Conservation (phyloP, 2,113 vertebrate genomes). For the Clupea harengus region DNA sequence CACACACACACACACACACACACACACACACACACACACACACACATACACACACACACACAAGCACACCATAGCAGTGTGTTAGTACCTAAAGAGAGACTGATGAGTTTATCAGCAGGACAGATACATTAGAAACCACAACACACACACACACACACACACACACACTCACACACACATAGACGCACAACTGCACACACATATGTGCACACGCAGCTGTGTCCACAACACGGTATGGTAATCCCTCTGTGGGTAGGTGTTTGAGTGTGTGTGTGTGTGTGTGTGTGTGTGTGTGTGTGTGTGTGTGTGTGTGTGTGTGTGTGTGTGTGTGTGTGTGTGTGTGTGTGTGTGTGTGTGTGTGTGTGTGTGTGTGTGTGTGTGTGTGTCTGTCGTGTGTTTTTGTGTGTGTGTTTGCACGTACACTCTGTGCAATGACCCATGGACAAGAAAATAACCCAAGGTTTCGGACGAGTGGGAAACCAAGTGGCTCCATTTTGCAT, state of each 20-base stretch:
- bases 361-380: background rate
- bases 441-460: slow-evolving; percentile 61
- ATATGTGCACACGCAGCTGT: background rate
- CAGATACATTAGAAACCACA: background rate
- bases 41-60: background rate
- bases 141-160: background rate
- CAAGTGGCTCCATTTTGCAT: slow-evolving; percentile 40
- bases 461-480: slow-evolving; percentile 35
- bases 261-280: no score
- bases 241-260: background rate
- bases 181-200: background rate
- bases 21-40: no score
- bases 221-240: background rate
- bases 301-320: background rate
- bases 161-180: background rate
- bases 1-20: no score
- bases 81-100: slow-evolving; percentile 8
- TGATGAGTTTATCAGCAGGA: slow-evolving; percentile 4
- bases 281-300: no score
- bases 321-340: background rate
- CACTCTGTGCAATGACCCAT: background rate
- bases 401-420: background rate
- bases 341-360: no score
- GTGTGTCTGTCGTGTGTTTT: background rate
- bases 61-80: background rate